phyloP scores from a whole-genome alignment of 2,888 invertebrate genomes.

The Sarcophaga subvicina region DNA sequence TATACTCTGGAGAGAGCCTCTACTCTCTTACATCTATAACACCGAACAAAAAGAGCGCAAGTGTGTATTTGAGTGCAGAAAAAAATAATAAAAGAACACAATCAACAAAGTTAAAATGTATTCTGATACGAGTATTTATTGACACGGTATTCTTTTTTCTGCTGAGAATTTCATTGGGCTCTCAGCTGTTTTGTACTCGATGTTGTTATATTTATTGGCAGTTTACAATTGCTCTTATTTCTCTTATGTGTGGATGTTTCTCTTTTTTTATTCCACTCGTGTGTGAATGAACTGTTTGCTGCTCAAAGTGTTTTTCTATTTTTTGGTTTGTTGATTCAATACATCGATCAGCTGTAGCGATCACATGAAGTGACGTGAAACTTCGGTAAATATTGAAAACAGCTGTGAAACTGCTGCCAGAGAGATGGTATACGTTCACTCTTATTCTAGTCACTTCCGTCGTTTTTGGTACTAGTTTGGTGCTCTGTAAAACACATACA shows the following conservation, averaged over 20 bases:
- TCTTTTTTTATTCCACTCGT: not conserved
- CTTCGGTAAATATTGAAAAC: not conserved
- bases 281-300: not conserved
- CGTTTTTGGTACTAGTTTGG: no score
- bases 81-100: not conserved
- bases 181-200: not conserved
- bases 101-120: not conserved
- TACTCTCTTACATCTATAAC: no score
- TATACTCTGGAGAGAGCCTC: not conserved
- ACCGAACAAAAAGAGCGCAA: no score
- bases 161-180: not conserved
- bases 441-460: no score
- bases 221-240: no score
- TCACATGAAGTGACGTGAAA: not conserved
- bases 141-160: not conserved
- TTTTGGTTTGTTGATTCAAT: not conserved
- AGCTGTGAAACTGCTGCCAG: slow-evolving; percentile 10
- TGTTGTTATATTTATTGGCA: no score
- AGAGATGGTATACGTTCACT: no score
- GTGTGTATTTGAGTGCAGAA: no score
- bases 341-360: not conserved
- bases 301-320: not conserved
- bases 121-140: not conserved
- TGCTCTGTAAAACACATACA: no score
- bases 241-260: no score